Percentiles rank a stretch among this genome's conserved stretches.
Evolutionary conservation across 2,888 invertebrate genomes (phyloP).

Genomic region (Metallyticus violacea): DNA sequence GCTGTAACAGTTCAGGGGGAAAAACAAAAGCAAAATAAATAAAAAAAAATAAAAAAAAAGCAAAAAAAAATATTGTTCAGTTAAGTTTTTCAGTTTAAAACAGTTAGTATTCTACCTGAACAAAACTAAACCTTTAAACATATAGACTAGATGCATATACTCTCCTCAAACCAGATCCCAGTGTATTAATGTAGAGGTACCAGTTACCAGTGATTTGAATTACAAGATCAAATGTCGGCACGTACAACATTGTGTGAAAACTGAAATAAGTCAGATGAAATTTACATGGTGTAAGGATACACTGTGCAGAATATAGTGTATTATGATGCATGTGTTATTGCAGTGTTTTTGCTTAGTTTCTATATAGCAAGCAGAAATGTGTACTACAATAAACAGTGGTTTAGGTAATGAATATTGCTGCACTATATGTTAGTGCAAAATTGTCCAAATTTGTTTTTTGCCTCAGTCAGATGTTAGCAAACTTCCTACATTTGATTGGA

Average conservation of each 20-base stretch:
- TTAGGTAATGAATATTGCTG: neutral
- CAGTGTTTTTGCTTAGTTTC: neutral
- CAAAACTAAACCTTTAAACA: neutral
- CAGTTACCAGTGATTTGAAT: neutral
- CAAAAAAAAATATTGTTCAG: too few species aligned
- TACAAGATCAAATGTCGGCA: neutral
- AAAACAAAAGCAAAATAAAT: neutral
- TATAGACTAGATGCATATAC: neutral
- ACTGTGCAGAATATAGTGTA: neutral
- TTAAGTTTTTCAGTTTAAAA: neutral
- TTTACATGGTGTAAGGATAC: too few species aligned
- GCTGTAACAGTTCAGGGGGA: neutral
- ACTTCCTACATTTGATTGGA: neutral
- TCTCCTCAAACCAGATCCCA: neutral
- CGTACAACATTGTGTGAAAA: neutral
- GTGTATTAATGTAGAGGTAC: neutral
- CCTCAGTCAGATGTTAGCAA: neutral
- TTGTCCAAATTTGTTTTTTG: neutral
- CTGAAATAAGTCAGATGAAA: neutral
- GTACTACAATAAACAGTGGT: neutral
- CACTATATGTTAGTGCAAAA: neutral
- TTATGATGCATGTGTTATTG: neutral
- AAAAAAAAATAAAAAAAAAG: neutral
- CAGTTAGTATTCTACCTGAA: neutral
- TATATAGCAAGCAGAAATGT: neutral